phyloP scores from a whole-genome alignment of 2,888 invertebrate species.

The Calephelis perditalis region DNA sequence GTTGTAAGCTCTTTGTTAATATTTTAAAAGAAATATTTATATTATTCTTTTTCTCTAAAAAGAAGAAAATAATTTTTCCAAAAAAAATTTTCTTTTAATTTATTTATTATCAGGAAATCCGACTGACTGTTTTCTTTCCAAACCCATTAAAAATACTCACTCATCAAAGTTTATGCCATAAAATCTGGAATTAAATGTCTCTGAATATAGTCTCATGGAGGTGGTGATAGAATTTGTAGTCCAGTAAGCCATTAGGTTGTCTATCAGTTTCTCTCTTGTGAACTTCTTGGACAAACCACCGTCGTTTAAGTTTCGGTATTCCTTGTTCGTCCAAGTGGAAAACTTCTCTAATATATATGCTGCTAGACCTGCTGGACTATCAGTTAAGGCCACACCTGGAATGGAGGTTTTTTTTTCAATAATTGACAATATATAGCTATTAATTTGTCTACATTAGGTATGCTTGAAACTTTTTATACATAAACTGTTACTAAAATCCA shows the following conservation, averaged over 20 bases:
- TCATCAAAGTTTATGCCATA: conserved; percentile 47
- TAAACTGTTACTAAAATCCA: too few species aligned
- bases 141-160: conserved; percentile 47
- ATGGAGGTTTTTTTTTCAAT: not conserved
- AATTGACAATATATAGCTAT: not conserved
- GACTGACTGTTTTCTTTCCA: not conserved
- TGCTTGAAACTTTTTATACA: too few species aligned
- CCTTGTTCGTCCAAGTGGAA: conserved; percentile 82
- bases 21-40: too few species aligned
- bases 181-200: conserved; percentile 61
- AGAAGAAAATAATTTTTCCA: too few species aligned
- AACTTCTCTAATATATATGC: conserved; percentile 92
- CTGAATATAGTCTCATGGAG: conserved; percentile 86
- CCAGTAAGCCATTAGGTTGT: conserved; percentile 82
- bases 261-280: conserved; percentile 80
- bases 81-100: too few species aligned
- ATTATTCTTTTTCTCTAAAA: too few species aligned
- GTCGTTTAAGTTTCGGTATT: conserved; percentile 65
- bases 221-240: conserved; percentile 84
- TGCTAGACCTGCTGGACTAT: conserved; percentile 88
- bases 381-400: conserved; percentile 42
- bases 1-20: too few species aligned
- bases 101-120: not conserved
- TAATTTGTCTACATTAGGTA: too few species aligned
- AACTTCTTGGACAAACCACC: conserved; percentile 82